Percentiles rank a stretch among this genome's conserved stretches.
phyloP scores from a whole-genome alignment of 2,113 vertebrate species.

The Nesoenas mayeri region DNA sequence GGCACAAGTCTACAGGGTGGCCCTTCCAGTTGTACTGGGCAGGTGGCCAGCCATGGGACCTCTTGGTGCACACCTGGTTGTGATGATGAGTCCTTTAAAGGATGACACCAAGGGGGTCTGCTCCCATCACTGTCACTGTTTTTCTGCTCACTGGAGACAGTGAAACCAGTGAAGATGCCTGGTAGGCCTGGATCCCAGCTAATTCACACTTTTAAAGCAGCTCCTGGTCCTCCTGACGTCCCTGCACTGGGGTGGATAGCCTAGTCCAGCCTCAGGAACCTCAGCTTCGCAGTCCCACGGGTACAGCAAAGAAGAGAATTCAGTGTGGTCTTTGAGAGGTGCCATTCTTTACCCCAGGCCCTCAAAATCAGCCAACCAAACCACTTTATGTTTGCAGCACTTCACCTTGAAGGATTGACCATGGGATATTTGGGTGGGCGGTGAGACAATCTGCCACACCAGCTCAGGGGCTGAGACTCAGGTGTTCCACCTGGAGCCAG shows the following conservation, averaged over 20 bases:
- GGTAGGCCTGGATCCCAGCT: neutral
- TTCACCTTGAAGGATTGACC: neutral
- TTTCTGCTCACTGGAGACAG: neutral
- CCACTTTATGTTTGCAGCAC: neutral
- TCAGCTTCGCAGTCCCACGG: neutral
- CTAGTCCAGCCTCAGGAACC: neutral
- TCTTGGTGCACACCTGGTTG: neutral
- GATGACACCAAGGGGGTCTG: neutral
- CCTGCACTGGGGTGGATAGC: neutral
- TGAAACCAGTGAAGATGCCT: neutral
- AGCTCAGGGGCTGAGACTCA: neutral
- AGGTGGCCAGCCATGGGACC: neutral
- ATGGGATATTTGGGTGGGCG: neutral
- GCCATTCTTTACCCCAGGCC: neutral
- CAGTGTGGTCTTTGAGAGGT: neutral
- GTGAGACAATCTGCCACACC: neutral
- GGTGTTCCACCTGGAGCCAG: neutral
- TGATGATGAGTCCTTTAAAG: neutral
- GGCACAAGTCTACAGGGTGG: neutral
- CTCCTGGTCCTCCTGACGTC: neutral
- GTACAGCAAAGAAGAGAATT: neutral
- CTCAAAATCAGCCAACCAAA: neutral
- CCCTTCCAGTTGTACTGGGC: neutral
- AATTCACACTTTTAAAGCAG: neutral
- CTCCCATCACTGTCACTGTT: neutral